Evolutionary conservation across 2,113 vertebrate genomes (phyloP).

Genomic region (Apteryx owenii): DNA sequence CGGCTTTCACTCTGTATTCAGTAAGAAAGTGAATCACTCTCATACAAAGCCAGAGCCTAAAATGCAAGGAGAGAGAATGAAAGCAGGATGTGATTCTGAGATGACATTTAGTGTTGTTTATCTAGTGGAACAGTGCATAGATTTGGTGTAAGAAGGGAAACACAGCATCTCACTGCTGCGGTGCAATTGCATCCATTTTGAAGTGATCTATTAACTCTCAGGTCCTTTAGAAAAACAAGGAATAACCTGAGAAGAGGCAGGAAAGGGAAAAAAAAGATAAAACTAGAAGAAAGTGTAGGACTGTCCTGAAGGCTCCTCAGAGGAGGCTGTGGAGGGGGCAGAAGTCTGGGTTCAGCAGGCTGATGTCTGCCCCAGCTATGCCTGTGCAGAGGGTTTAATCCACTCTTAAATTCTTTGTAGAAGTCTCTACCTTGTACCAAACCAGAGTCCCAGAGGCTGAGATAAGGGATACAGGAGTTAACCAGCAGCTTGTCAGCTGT

Average conservation of each 20-base stretch:
- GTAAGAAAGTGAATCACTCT: conserved; percentile 61
- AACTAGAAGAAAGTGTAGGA: neutral
- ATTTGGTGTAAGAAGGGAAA: neutral
- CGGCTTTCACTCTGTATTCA: conserved; percentile 61
- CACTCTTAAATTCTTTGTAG: neutral
- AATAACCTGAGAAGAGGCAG: conserved; percentile 17
- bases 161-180: conserved; percentile 28
- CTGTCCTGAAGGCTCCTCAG: neutral
- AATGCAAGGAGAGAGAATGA: conserved; percentile 47
- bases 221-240: conserved; percentile 13
- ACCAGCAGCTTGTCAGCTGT: neutral
- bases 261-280: neutral
- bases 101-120: conserved; percentile 69
- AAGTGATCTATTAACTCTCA: conserved; percentile 55
- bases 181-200: conserved; percentile 34
- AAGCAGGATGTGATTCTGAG: conserved; percentile 68
- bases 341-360: neutral
- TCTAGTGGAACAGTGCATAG: conserved; percentile 43
- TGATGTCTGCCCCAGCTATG: neutral
- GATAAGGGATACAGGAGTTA: neutral
- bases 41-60: conserved; percentile 45
- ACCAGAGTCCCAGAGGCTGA: neutral
- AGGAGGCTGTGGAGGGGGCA: neutral
- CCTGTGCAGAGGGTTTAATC: neutral
- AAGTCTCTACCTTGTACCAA: neutral